These are phyloP conservation scores for Eulemur albifrons DNA, from an alignment of 2,797 vertebrate genomes.

Conservation along the genomic window DNA sequence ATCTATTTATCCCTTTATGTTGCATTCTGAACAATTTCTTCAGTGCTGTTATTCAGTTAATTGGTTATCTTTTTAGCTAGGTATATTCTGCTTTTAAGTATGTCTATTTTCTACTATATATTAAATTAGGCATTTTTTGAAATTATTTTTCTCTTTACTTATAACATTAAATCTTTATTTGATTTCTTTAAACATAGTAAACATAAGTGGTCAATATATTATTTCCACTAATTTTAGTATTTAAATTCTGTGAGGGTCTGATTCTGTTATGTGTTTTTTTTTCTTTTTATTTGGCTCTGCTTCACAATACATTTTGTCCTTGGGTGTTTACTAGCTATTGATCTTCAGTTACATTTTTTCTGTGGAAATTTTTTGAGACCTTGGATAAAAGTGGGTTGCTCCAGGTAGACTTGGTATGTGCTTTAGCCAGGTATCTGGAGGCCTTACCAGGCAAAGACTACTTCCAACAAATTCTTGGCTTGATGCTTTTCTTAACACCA, in stretches of 20 bases:
- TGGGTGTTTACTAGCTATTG: background rate
- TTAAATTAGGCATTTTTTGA: background rate
- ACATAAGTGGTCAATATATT: background rate
- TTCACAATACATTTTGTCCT: background rate
- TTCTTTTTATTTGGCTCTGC: background rate
- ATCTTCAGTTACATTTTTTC: background rate
- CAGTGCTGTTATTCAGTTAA: background rate
- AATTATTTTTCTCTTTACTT: background rate
- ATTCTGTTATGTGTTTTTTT: background rate
- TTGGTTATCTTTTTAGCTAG: background rate
- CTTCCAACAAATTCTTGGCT: background rate
- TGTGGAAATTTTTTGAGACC: background rate
- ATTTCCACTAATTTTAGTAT: background rate
- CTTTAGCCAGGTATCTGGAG: background rate
- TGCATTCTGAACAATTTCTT: background rate
- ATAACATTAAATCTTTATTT: background rate
- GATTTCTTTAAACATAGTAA: background rate
- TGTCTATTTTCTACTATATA: background rate
- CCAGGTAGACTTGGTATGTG: background rate
- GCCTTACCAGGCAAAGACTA: background rate
- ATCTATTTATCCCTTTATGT: background rate
- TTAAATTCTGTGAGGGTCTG: background rate
- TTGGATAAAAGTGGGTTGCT: background rate
- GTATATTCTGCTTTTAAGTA: background rate
- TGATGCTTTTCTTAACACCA: background rate